Evolutionary conservation across 2,888 invertebrate species (phyloP), one percentile per base, ranked within the genome.

Genomic region (Theretra japonica): DNA sequence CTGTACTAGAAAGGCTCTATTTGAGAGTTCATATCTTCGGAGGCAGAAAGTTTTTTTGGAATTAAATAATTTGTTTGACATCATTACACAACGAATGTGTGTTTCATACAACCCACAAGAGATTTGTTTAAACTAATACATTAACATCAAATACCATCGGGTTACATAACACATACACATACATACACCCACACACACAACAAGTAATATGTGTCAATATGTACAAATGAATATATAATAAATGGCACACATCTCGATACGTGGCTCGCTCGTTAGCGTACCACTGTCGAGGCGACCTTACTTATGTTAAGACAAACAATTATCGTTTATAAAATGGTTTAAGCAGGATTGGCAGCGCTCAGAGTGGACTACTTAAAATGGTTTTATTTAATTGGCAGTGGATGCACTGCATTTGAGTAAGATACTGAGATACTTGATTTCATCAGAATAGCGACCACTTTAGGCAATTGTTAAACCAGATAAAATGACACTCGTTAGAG

Each of bases 251-350:
- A 81, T 74, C 80, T 75, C 77, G 71, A 78, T 78, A 81, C 84
- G 83, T 83, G 85, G 73, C 69, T 62, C 76, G 72, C 75, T 73
- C 76, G 77, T 85, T 85, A 85, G 80, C 83, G 73, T 48, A 21
- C 59, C 69, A 73, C 28, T 70, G 78, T 30, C 21, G 62, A 33
- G 3, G 53, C 19, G 72, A 60, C 72, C 72, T 72, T 60, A 60
- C 33, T 19, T 59, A 25, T 53, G 78, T 77, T 82, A 84, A 81
- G 79, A 73, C 70, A 70, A 58, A 70, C 73, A 78, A 82, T 85
- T 85, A 83, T 73, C 85, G 80, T 81, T 75, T 78, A 59, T 70
- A 70, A 70, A 53, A 70, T 62, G 23, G 70, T 59, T 48, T 50
- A n/a, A 15, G 62, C 53, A 62, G 62, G 28, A 60, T n/a, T 60